Base-by-base conservation (phyloP, 2,888 invertebrate species). In the Gortyna flavago region DNA sequence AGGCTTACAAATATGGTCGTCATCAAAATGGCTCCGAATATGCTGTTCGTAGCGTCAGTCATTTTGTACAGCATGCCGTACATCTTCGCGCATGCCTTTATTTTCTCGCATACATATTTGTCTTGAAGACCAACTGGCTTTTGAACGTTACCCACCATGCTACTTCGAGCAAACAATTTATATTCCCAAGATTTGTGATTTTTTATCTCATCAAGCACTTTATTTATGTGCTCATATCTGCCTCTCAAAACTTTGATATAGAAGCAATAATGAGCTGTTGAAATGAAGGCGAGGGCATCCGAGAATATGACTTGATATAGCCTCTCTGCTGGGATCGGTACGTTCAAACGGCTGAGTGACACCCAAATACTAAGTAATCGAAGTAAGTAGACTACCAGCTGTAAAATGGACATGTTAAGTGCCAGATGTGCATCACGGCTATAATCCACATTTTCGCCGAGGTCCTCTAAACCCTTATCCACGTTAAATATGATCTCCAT, bases 141-240 rank as follows among this genome's bases (percentile, higher is more conserved):
- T 16, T 87, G 82, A 38, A 81, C 76, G 48, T 90, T 90, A 11
- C 75, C 75, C 1, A 82, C 62, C 69, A 85, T 82, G 71, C 88
- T 91, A 25, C 88, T 89, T 18, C 92, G 89, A 3, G 91, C 79
- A 67, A 91, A 91, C 32, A 93, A 80, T 70, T 90, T 91, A 48
- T 91, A 89, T 70, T 93, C 92, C 87, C 89, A 91, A 69, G 90
- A 86, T n/a, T 90, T 91, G 0, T 87, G 85, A 0, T 74, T 79
- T 84, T 89, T 90, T 62, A 95, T 91, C 2, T 91, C 90, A 13
- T 67, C 72, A 7, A 95, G 87, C 1, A 93, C 85, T 81, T 90
- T 91, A 83, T 95, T 95, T 38, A 95, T 78, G 72, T 89, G 90
- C 75, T 86, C 89, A 75, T 93, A 94, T 87, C 94, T 91, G 51